Evolutionary conservation across 1,140 invertebrate species (phyloP), one percentile per base, ranked within the genome.

Genomic region (Papilio aristodemus): DNA sequence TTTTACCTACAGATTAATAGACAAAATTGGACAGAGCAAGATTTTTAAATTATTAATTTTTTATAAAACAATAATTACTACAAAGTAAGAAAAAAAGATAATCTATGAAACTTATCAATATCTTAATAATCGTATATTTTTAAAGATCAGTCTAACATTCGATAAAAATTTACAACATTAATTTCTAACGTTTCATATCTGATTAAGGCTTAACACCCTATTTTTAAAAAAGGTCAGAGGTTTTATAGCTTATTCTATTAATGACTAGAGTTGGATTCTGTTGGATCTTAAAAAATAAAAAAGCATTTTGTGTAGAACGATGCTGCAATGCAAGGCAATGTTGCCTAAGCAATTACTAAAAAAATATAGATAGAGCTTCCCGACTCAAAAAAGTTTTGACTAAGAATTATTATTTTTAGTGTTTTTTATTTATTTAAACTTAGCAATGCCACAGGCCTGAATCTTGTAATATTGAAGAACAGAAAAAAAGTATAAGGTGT

Each of bases 61-160:
- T 79, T 66, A 66, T 79, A 60, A 85, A 85, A 85, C 82, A 68
- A 85, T 76, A 62, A 76, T 73, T 62, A 76, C 83, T 88, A 86
- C 71, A 73, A 80, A 80, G 76, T 75, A 81, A 69, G 78, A 77
- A 81, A n/a, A n/a, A 81, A 80, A 78, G 72, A 77, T 80, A 80
- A 70, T 84, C 77, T 84, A 87, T 78, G 79, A 87, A 87, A 88
- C 85, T 85, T 89, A 89, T 80, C 71, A 79, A 72, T 79, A 81
- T 75, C 69, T 79, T 81, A 83, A 74, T 82, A 86, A 84, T 85
- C 80, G 78, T 89, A 89, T 85, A 85, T 80, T 87, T 87, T 91
- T 86, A 87, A 87, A 91, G 80, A 89, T 91, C 89, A 91, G 89
- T 91, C 89, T 89, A 91, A 91, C 86, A 89, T 91, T 91, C 87